These are phyloP conservation scores for Bolinopsis microptera DNA, from an alignment of 37 sponge, comb jelly and placozoan genomes.

Conservation along the genomic window DNA sequence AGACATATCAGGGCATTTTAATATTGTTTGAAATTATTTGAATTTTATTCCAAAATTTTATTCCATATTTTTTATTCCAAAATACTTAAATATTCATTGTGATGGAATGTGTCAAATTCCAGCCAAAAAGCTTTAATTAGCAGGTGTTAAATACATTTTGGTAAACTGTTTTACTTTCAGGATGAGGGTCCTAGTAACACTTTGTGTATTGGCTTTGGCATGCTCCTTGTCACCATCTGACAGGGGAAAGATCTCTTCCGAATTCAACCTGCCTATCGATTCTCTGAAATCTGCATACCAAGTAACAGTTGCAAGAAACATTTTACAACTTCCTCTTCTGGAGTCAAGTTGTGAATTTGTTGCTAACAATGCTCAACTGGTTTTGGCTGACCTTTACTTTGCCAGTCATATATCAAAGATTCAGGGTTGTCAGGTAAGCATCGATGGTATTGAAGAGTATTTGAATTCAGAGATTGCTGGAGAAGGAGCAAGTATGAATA, in stretches of 20 bases:
- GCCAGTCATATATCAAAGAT: neutral
- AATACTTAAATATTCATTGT: too few relatives aligned
- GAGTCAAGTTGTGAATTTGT: neutral
- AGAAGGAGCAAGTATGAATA: slow-evolving; percentile 9
- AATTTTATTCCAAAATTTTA: too few relatives aligned
- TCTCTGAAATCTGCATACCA: slow-evolving; percentile 43
- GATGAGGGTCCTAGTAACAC: slow-evolving; percentile 4
- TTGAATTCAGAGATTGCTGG: neutral
- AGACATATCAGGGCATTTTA: too few relatives aligned
- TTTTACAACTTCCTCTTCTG: neutral
- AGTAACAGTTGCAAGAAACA: neutral
- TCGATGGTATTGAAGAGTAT: neutral
- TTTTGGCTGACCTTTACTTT: slow-evolving; percentile 9
- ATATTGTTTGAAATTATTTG: too few relatives aligned
- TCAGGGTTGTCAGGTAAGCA: neutral
- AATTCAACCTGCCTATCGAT: neutral
- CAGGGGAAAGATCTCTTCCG: neutral
- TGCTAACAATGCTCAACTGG: neutral
- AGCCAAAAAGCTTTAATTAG: too few relatives aligned
- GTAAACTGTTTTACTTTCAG: too few relatives aligned
- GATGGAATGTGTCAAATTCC: too few relatives aligned
- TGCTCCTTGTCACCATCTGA: neutral
- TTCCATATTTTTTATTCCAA: too few relatives aligned
- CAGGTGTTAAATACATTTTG: too few relatives aligned
- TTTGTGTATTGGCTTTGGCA: neutral